Base-by-base conservation (phyloP, 2,888 invertebrate genomes). In the Subacronicta megacephala region DNA sequence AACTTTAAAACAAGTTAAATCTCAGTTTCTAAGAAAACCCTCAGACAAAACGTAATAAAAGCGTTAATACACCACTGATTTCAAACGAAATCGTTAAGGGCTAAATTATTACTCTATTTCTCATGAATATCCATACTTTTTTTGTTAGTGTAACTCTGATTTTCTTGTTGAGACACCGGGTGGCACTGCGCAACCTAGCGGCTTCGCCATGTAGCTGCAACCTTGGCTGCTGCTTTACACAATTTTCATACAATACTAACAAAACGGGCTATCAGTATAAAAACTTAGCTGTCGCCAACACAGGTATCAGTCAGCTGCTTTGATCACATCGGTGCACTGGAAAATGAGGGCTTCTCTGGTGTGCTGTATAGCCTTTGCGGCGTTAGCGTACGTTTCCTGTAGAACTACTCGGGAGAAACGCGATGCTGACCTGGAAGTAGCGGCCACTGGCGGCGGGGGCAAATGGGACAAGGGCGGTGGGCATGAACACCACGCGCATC, bases 391-490 rank as follows among this genome's bases (percentile, higher is more conserved):
- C 75, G 85, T 95, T 77, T 87, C 95, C 87, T 81, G 95, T 79
- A 93, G 95, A 42, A 90, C 95, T 65, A 79, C 92, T 40, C 88
- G 95, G 61, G 88, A 90, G 65, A 89, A 89, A 72, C 88, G 94
- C 18, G 93, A 90, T 62, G 90, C 90, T n/a, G 96, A 96, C 75
- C 83, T 95, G 57, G 95, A 95, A 58, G 83, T 85, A 20, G 95
- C 96, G 0, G 96, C 95, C 41, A 85, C 81, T 54, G 82, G 85
- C 50, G 86, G 91, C 57, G 92, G 92, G 3, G 92, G 92, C 53
- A 93, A 93, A 68, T 93, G 93, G 92, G 93, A 93, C 62, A 92
- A 93, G 74, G 96, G 96, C 9, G 96, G 95, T 7, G 96, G 96
- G 0, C 95, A 95, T 61, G 96, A 96, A 62, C 95, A 96, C 67